Percentiles rank a stretch among this genome's conserved stretches.
Evolutionary conservation across 2,797 vertebrate genomes (phyloP).

Genomic region (Danio tinwini): DNA sequence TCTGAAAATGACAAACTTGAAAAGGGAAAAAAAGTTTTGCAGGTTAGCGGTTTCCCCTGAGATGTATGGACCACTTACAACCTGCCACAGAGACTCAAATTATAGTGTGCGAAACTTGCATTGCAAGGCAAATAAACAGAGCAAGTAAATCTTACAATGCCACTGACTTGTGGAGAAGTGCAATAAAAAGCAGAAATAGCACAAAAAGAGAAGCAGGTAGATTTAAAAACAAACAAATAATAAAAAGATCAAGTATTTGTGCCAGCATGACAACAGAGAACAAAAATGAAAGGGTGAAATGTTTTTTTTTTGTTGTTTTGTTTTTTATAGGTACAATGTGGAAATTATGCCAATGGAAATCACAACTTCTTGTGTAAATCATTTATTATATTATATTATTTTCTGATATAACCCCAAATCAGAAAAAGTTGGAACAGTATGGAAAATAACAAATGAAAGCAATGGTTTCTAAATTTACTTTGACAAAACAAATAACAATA

Average conservation of each 20-base stretch:
- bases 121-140: not conserved
- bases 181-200: not conserved
- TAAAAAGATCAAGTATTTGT: not conserved
- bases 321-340: too few species aligned
- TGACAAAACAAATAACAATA: too few species aligned
- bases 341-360: too few species aligned
- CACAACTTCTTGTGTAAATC: too few species aligned
- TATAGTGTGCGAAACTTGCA: not conserved
- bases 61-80: constrained; percentile 5
- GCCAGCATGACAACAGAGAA: not conserved
- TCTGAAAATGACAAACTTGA: constrained; percentile 20
- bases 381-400: too few species aligned
- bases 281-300: not conserved
- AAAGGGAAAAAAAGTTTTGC: constrained; percentile 10
- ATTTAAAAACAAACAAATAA: constrained; percentile 3
- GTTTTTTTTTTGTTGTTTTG: too few species aligned
- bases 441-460: too few species aligned
- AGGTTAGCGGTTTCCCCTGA: constrained; percentile 9
- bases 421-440: too few species aligned
- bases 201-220: constrained; percentile 3
- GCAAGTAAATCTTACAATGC: not conserved
- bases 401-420: too few species aligned
- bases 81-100: not conserved
- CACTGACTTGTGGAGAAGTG: not conserved
- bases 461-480: too few species aligned